Evolutionary conservation across 2,113 vertebrate genomes (phyloP).

Genomic region (Callipepla squamata): DNA sequence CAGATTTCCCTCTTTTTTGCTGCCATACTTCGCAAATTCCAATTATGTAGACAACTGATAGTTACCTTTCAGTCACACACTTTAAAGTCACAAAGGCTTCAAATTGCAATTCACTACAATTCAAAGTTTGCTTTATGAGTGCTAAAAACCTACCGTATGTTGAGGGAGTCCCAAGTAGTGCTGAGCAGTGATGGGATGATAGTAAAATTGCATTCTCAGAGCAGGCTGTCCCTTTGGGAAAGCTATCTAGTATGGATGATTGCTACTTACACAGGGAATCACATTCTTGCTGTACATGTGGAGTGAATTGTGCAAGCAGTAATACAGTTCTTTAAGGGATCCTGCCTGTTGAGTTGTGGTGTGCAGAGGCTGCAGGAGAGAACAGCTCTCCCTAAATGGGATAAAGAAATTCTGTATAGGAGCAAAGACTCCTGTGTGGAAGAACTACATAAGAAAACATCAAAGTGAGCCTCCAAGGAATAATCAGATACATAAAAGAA

Average conservation of each 20-base stretch:
- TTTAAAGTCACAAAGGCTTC: background rate
- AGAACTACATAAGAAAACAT: background rate
- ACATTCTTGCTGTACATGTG: background rate
- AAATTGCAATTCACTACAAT: background rate
- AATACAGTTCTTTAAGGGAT: background rate
- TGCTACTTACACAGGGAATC: background rate
- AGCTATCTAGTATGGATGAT: background rate
- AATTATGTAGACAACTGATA: background rate
- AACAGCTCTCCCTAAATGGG: background rate
- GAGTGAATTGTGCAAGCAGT: background rate
- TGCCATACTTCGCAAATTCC: background rate
- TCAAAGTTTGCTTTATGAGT: background rate
- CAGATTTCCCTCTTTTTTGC: background rate
- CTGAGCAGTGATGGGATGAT: background rate
- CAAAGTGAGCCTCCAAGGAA: background rate
- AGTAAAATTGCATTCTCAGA: background rate
- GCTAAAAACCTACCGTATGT: background rate
- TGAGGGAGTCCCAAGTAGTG: background rate
- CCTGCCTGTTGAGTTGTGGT: background rate
- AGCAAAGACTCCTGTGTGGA: background rate
- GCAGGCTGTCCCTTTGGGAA: background rate
- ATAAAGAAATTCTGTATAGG: background rate
- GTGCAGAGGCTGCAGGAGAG: background rate
- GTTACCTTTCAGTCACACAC: background rate
- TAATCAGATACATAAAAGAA: background rate